Evolutionary conservation across 2,113 vertebrate genomes (phyloP).

Genomic region (Propithecus coquereli): DNA sequence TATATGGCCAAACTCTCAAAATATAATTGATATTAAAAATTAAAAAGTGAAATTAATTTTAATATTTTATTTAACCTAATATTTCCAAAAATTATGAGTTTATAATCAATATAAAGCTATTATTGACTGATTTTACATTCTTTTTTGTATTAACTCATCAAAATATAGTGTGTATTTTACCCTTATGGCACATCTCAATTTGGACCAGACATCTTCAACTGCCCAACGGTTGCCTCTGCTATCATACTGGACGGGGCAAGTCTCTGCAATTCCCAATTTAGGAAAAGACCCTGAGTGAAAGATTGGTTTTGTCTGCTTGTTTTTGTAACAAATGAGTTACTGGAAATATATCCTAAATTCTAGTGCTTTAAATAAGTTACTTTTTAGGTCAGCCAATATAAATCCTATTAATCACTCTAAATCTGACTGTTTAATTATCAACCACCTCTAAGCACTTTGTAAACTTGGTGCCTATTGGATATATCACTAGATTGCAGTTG

Average conservation of each 20-base stretch:
- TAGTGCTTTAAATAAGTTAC: not conserved
- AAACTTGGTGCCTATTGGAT: not conserved
- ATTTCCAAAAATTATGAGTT: not conserved
- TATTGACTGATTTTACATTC: not conserved
- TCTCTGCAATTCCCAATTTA: not conserved
- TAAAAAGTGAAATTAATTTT: not conserved
- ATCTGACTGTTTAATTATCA: not conserved
- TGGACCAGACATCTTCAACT: not conserved
- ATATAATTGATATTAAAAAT: not conserved
- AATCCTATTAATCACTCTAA: not conserved
- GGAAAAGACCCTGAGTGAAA: not conserved
- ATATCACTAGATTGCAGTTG: not conserved
- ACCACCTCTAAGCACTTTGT: too few species aligned
- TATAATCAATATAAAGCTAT: not conserved
- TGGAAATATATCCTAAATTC: not conserved
- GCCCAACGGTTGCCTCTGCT: too few species aligned
- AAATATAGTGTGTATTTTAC: not conserved
- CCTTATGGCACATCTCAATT: not conserved
- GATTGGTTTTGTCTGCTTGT: not conserved
- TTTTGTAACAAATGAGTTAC: not conserved
- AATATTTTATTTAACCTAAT: not conserved
- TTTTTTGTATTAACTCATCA: not conserved
- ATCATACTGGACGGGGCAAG: fast-evolving
- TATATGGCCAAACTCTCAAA: not conserved
- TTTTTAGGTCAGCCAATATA: not conserved